Percentiles rank a stretch among this genome's conserved stretches.
Conservation (phyloP, 2,113 vertebrate species). For the Etheostoma spectabile region DNA sequence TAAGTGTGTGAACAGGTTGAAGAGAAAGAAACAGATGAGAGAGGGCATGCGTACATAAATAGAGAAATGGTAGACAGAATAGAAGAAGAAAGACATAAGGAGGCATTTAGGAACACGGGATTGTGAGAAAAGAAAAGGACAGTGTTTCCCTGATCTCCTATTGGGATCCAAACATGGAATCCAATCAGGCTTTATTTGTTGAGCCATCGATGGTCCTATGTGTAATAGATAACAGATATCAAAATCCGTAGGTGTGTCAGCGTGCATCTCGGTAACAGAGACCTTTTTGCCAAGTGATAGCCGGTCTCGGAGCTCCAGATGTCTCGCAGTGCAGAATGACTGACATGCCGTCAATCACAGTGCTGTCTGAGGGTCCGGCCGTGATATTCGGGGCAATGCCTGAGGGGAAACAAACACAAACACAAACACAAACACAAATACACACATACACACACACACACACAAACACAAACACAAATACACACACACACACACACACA, state of each 20-base stretch:
- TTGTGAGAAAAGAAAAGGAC: slow-evolving; percentile 33
- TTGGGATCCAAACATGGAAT: slow-evolving; percentile 55
- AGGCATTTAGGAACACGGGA: slow-evolving; percentile 3
- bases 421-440: slow-evolving; percentile 3
- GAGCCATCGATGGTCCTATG: slow-evolving; percentile 49
- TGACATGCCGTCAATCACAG: slow-evolving; percentile 95
- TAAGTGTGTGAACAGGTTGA: neutral
- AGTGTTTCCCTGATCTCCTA: slow-evolving; percentile 39
- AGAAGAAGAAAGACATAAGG: neutral
- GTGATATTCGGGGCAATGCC: slow-evolving; percentile 99
- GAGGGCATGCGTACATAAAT: neutral
- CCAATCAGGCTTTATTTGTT: slow-evolving; percentile 67
- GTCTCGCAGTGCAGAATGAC: slow-evolving; percentile 96
- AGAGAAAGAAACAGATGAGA: neutral
- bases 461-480: no score
- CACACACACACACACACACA: slow-evolving; percentile 22
- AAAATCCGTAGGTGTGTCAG: slow-evolving; percentile 39
- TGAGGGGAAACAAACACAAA: slow-evolving; percentile 69
- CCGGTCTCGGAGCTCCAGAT: slow-evolving; percentile 93
- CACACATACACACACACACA: slow-evolving; percentile 15
- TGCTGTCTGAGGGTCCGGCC: slow-evolving; percentile 94
- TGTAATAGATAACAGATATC: slow-evolving; percentile 52
- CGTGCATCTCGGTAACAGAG: neutral
- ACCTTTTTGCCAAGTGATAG: slow-evolving; percentile 99
- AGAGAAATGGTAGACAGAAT: neutral